Percentiles rank a stretch among this genome's conserved stretches.
These are phyloP conservation scores for Hirudo medicinalis DNA, from an alignment of 1,140 invertebrate genomes.

Conservation along the genomic window DNA sequence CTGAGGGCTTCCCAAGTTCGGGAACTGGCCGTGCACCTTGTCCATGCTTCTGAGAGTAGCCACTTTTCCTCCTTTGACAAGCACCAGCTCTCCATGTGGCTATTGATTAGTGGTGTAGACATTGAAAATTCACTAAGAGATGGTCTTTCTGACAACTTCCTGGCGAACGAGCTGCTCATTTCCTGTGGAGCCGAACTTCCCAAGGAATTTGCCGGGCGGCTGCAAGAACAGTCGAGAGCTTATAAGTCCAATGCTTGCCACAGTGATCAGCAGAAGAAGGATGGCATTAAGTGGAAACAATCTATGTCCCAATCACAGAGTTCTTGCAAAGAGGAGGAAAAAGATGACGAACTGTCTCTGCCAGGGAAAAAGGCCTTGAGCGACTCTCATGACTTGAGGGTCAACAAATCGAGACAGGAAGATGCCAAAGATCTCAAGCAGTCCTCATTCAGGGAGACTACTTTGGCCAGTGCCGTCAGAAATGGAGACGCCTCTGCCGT, in stretches of 20 bases:
- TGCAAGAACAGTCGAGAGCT: neutral
- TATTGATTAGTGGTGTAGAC: slow-evolving; percentile 32
- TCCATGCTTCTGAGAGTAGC: slow-evolving; percentile 31
- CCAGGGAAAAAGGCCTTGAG: neutral
- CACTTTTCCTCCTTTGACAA: slow-evolving; percentile 38
- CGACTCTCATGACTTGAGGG: too few species aligned
- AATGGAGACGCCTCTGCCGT: slow-evolving; percentile 48
- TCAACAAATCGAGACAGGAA: neutral
- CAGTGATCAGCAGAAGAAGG: neutral
- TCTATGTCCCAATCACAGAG: neutral
- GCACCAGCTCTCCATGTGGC: slow-evolving; percentile 41
- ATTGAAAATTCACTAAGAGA: slow-evolving; percentile 32
- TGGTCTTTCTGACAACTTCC: slow-evolving; percentile 32
- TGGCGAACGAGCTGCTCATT: neutral
- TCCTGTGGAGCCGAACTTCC: neutral
- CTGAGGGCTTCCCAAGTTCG: slow-evolving; percentile 46
- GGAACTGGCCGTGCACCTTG: slow-evolving; percentile 48
- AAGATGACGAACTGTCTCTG: neutral
- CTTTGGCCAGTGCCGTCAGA: slow-evolving; percentile 59
- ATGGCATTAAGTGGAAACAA: neutral
- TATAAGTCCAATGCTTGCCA: neutral
- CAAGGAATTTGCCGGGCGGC: neutral
- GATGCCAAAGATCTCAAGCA: neutral
- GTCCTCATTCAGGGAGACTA: slow-evolving; percentile 26
- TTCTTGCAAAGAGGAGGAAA: neutral